These are phyloP conservation scores for Abrostola tripartita DNA, from an alignment of 2,888 invertebrate genomes.

Conservation along the genomic window DNA sequence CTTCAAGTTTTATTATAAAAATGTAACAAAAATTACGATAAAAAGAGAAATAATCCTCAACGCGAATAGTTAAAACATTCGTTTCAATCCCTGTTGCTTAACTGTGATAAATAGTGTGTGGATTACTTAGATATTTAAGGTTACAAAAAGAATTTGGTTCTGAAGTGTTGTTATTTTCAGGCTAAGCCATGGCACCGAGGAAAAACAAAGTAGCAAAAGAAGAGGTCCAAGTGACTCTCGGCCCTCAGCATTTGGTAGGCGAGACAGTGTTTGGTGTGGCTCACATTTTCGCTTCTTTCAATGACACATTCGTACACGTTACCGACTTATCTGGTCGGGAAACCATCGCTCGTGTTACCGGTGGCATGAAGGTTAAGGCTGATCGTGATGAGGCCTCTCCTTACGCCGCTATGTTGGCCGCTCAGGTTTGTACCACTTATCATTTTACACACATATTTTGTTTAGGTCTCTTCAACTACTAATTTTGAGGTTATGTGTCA, in stretches of 20 bases:
- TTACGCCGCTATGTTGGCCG: conserved; percentile 99
- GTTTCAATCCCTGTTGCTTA: conserved; percentile 38
- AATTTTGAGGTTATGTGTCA: conserved; percentile 67
- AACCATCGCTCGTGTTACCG: conserved; percentile 98
- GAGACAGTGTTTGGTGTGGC: conserved; percentile 99
- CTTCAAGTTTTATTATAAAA: conserved; percentile 64
- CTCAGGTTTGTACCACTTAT: conserved; percentile 91
- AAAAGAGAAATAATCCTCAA: conserved; percentile 64
- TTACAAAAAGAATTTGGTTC: conserved; percentile 74
- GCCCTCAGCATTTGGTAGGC: conserved; percentile 98
- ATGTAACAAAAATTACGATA: conserved; percentile 55
- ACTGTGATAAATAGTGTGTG: conserved; percentile 54
- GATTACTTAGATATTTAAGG: conserved; percentile 81
- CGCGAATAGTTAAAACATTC: conserved; percentile 36
- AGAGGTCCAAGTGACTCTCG: conserved; percentile 98
- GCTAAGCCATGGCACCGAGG: conserved; percentile 96
- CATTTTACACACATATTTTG: background rate
- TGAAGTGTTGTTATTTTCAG: conserved; percentile 84
- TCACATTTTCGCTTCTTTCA: conserved; percentile 99
- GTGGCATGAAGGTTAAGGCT: conserved; percentile 99
- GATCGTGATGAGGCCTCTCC: conserved; percentile 99
- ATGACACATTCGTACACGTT: conserved; percentile 99
- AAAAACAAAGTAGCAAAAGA: conserved; percentile 99
- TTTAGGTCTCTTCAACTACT: background rate
- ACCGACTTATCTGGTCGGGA: conserved; percentile 99